These are phyloP conservation scores for Euzetes globulus DNA, from an alignment of 2,888 invertebrate genomes.

Conservation along the genomic window DNA sequence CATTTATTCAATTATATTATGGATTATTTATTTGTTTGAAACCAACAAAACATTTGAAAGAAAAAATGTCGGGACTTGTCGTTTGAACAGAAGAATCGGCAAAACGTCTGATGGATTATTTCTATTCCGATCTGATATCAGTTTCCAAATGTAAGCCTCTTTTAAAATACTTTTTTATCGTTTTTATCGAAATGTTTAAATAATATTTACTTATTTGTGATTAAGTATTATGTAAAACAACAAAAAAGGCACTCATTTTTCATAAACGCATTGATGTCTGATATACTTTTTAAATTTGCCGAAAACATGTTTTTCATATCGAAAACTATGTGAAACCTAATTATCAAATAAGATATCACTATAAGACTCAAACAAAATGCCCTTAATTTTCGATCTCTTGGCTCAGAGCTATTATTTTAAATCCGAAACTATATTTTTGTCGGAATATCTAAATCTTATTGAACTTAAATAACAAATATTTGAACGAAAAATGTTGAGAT, in stretches of 20 bases:
- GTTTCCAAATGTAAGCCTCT: background rate
- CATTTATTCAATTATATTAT: too few species aligned
- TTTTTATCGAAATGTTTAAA: conserved; percentile 10
- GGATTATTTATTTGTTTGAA: too few species aligned
- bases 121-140: background rate
- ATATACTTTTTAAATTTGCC: too few species aligned
- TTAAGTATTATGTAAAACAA: background rate
- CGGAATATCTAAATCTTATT: too few species aligned
- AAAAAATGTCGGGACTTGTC: background rate
- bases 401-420: background rate
- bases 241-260: background rate
- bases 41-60: too few species aligned
- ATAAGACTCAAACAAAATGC: too few species aligned
- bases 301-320: background rate
- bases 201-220: background rate
- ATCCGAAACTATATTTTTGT: too few species aligned
- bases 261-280: background rate
- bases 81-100: background rate
- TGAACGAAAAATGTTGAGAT: too few species aligned
- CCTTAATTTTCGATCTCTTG: background rate
- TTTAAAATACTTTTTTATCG: background rate
- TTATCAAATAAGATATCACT: background rate
- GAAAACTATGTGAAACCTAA: background rate
- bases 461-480: too few species aligned
- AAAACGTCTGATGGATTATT: background rate